Base-by-base conservation (phyloP, 2,113 vertebrate species). In the Amphilophus citrinellus region DNA sequence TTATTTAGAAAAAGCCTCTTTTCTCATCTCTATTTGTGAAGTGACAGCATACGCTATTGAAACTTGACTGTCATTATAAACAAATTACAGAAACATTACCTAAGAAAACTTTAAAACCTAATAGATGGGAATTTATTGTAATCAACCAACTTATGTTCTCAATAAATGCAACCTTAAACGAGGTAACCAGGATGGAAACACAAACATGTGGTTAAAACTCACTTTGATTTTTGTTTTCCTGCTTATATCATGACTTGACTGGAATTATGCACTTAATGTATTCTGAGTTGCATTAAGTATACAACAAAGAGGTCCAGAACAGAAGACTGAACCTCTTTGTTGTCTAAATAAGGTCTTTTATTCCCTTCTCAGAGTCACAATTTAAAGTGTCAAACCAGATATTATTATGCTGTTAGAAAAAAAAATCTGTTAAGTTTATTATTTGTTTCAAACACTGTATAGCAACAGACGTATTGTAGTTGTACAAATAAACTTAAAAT, bases 231-330 rank as follows among this genome's bases (percentile, higher is more conserved):
- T 44, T 73, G 27, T 53, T 73, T 73, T 56, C 17, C 0, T 73
- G 8, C 47, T 73, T 73, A 32, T 53, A 73, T 73, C 10, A n/a
- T 73, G 68, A 32, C 68, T 39, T 1, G 10, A 56, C 10, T 32
- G 47, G 50, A 50, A 10, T 30, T 27, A 53, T 35, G 37, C 7
- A 22, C 76, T 78, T 27, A 0, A 50, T 78, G 53, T 78, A 0
- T 62, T 35, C 0, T 32, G 44, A n/a, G 47, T 53, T 73, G 17
- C 27, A 32, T 8, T 53, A 53, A 0, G 17, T 73, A 53, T 53
- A 73, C 66, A 53, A 73, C 44, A 53, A 73, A 18, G 50, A 53
- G 6, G 15, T 53, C 17, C 17, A 53, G 17, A 53, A 53, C 0
- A 53, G 2, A 71, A 22, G 17, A 18, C 3, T 14, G 6, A 50